A percentile compares a stretch with the other conserved stretches of the same genome.
phyloP scores from a whole-genome alignment of 2,797 vertebrate species.

The Pseudochirops cupreus region DNA sequence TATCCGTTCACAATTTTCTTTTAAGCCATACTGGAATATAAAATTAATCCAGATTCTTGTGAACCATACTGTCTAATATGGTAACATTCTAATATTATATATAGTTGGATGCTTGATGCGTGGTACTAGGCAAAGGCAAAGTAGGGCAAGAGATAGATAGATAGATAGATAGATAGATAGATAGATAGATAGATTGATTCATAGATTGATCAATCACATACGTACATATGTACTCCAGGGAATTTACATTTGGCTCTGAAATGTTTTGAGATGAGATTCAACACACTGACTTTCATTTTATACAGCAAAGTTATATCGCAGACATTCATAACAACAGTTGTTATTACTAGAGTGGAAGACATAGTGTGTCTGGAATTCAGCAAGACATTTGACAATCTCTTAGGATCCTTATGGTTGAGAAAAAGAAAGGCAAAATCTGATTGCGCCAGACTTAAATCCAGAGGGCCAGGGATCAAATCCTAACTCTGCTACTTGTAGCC shows the following conservation, averaged over 20 bases:
- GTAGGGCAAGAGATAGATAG: neutral
- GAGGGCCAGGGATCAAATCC: neutral
- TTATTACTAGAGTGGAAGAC: neutral
- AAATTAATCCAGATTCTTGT: neutral
- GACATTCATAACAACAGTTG: neutral
- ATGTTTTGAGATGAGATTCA: neutral
- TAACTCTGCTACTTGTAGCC: neutral
- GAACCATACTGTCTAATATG: neutral
- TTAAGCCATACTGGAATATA: no score
- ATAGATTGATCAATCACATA: no score
- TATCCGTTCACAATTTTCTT: neutral
- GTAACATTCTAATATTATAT: neutral
- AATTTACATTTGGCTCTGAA: constrained; percentile 5
- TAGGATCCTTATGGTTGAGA: neutral
- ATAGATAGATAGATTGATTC: no score
- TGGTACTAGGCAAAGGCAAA: neutral
- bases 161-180: no score
- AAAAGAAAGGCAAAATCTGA: neutral
- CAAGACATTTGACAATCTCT: neutral
- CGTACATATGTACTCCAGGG: neutral
- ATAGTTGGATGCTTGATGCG: no score
- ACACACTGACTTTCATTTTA: neutral
- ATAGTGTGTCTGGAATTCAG: neutral
- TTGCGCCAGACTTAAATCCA: neutral
- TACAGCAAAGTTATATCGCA: neutral